These are phyloP conservation scores for Phymastichus coffea DNA, from an alignment of 1,140 invertebrate genomes.

Conservation along the genomic window DNA sequence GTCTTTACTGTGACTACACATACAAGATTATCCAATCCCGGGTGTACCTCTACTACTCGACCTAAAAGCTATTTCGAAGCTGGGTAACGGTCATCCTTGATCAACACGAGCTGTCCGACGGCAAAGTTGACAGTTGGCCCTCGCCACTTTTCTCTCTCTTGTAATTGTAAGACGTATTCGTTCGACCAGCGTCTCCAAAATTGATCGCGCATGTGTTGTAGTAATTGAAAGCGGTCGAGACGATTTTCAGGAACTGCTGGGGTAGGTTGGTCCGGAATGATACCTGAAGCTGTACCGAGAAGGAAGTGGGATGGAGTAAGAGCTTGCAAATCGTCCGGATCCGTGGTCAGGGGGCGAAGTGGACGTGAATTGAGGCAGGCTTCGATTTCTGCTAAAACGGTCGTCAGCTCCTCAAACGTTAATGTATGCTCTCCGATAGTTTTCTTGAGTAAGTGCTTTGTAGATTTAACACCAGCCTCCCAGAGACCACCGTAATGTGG, in stretches of 20 bases:
- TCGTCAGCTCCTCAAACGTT: too few species aligned
- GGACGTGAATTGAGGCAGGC: too few species aligned
- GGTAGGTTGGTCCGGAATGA: too few species aligned
- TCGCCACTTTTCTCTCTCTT: conserved; percentile 33
- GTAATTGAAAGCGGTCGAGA: conserved; percentile 30
- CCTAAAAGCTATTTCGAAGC: conserved; percentile 35
- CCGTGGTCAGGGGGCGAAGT: too few species aligned
- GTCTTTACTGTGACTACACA: conserved; percentile 27
- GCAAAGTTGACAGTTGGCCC: conserved; percentile 6
- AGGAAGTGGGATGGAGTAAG: too few species aligned
- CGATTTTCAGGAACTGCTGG: conserved; percentile 18
- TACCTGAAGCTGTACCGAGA: too few species aligned
- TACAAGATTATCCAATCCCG: conserved; percentile 29
- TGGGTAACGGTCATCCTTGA: conserved; percentile 33
- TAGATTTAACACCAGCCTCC: too few species aligned
- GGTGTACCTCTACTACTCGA: conserved; percentile 29
- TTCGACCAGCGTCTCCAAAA: conserved; percentile 36
- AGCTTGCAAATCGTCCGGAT: too few species aligned
- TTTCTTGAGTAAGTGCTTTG: too few species aligned
- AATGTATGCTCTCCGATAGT: too few species aligned
- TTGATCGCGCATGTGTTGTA: conserved; percentile 31
- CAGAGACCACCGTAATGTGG: too few species aligned
- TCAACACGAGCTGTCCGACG: conserved; percentile 23
- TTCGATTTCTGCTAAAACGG: too few species aligned
- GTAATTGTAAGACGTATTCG: conserved; percentile 36